These are phyloP conservation scores for Leptopilina drosophilae DNA, from an alignment of 2,888 invertebrate species.

Conservation along the genomic window DNA sequence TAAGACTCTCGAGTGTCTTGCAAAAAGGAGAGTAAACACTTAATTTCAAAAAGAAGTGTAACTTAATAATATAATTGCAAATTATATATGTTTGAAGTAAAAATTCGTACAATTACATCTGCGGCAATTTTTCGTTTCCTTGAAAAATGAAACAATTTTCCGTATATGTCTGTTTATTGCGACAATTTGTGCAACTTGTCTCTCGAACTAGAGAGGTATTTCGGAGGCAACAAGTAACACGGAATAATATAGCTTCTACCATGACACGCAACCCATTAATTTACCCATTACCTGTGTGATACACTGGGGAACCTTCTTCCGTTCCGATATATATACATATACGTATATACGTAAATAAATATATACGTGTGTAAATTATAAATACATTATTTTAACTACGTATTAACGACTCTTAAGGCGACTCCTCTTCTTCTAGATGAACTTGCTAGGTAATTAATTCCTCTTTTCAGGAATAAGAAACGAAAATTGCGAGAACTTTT, in stretches of 20 bases:
- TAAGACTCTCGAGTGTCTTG: too few species aligned
- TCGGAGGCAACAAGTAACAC: conserved; percentile 41
- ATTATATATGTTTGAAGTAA: neutral
- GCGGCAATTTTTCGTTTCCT: conserved; percentile 15
- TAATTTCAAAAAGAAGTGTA: neutral
- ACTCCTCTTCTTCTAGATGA: conserved; percentile 51
- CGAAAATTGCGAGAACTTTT: conserved; percentile 52
- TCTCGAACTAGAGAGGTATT: conserved; percentile 1
- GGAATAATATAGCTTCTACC: conserved; percentile 52
- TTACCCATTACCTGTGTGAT: conserved; percentile 60
- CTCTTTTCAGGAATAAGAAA: conserved; percentile 58
- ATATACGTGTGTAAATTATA: too few species aligned
- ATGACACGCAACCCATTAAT: conserved; percentile 61
- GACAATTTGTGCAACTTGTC: conserved; percentile 24
- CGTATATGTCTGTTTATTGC: conserved; percentile 34
- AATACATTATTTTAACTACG: conserved; percentile 51
- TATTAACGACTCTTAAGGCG: conserved; percentile 50
- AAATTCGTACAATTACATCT: neutral
- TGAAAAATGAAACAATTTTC: conserved; percentile 22
- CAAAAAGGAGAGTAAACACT: conserved; percentile 14
- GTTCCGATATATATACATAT: conserved; percentile 37
- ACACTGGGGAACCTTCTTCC: conserved; percentile 51
- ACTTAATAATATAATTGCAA: conserved; percentile 8
- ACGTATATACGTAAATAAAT: too few species aligned
- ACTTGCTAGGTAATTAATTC: conserved; percentile 63